Evolutionary conservation across 2,797 vertebrate genomes (phyloP).

Genomic region (Hypotaenidia philippensis): DNA sequence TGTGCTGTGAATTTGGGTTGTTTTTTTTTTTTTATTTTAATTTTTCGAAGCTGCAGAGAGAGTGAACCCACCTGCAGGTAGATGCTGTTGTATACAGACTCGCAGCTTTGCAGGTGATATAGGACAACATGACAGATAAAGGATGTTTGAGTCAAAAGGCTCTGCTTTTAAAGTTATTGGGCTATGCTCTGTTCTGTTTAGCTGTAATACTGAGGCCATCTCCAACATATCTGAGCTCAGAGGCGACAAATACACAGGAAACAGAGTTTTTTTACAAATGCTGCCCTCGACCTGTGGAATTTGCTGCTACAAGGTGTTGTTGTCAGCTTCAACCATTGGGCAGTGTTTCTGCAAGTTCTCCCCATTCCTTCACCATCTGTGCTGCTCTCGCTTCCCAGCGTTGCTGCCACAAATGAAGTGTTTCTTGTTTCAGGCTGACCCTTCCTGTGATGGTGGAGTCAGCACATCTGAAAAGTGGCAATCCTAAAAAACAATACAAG

Average conservation of each 20-base stretch:
- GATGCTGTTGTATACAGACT: background rate
- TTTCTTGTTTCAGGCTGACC: background rate
- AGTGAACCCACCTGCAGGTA: rapidly evolving
- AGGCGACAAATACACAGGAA: background rate
- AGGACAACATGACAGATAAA: background rate
- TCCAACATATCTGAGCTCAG: background rate
- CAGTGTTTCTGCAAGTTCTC: background rate
- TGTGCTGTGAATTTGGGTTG: background rate
- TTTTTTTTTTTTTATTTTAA: background rate
- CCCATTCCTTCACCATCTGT: background rate
- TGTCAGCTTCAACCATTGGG: background rate
- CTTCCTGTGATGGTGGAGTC: background rate
- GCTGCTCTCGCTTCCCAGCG: background rate
- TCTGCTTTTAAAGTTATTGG: background rate
- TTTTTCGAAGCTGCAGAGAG: background rate
- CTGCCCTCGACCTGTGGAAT: background rate
- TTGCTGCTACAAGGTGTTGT: background rate
- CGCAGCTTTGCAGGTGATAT: background rate
- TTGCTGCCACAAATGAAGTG: background rate
- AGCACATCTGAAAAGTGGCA: background rate
- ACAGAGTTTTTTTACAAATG: background rate
- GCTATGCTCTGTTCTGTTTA: background rate
- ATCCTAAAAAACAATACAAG: background rate
- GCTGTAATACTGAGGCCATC: background rate
- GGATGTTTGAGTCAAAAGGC: background rate